Conservation (phyloP, 1,140 invertebrate genomes). For the Sarcophaga bullata region DNA sequence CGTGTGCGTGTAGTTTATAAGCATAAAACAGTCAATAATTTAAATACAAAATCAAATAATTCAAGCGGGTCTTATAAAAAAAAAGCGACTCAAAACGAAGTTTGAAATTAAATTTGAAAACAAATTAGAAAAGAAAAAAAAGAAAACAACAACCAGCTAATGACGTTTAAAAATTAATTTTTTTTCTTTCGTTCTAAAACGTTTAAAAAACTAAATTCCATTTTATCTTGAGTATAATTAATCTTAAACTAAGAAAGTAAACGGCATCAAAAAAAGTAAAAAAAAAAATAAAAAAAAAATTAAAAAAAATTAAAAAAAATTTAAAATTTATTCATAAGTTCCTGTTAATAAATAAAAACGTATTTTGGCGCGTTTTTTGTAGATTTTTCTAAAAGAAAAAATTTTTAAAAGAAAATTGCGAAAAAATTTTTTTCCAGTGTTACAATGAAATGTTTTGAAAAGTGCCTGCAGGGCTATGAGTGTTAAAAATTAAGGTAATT, state of each 20-base stretch:
- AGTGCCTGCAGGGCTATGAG: neutral
- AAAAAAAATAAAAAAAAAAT: neutral
- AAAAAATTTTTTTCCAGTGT: neutral
- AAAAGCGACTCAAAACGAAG: neutral
- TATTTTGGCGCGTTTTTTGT: neutral
- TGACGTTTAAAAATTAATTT: neutral
- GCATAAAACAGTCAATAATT: neutral
- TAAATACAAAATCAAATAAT: neutral
- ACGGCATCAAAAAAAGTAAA: neutral
- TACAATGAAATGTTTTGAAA: neutral
- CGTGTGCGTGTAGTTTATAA: no score
- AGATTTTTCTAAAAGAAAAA: neutral
- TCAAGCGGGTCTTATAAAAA: neutral
- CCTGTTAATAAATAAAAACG: neutral
- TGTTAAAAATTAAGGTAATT: constrained; percentile 11
- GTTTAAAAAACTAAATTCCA: no score
- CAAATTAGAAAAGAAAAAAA: neutral
- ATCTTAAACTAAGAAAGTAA: no score
- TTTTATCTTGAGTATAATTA: no score
- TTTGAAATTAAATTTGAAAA: neutral
- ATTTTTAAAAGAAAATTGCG: neutral
- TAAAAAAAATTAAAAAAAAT: neutral
- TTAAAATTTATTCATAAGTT: neutral
- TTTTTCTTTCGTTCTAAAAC: no score
- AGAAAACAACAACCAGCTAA: neutral